A percentile compares a stretch with the other conserved stretches of the same genome.
Evolutionary conservation across 2,888 invertebrate species (phyloP).

Genomic region (Agrilus cyanescens): DNA sequence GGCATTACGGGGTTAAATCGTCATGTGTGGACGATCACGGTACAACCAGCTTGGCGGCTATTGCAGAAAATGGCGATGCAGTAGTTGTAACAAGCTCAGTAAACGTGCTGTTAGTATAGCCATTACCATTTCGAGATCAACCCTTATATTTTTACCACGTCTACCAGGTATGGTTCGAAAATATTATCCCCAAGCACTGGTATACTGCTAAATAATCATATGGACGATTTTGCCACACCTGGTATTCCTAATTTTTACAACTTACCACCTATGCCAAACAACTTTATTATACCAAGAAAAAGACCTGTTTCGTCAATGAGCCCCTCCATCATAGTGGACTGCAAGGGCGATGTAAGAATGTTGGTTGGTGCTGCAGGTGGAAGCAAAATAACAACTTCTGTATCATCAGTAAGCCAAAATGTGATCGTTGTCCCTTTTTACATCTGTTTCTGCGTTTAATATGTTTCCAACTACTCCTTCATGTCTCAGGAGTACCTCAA

Average conservation of each 20-base stretch:
- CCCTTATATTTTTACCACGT: too few species aligned
- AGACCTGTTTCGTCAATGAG: conserved; percentile 86
- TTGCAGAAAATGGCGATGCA: conserved; percentile 80
- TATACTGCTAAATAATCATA: conserved; percentile 74
- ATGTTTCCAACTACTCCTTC: too few species aligned
- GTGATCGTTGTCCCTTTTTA: too few species aligned
- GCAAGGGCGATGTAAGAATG: conserved; percentile 47
- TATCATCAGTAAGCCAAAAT: conserved; percentile 51
- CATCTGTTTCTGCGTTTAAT: too few species aligned
- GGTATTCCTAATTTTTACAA: conserved; percentile 52
- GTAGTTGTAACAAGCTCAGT: conserved; percentile 83
- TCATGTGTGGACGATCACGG: conserved; percentile 62
- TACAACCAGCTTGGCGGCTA: conserved; percentile 78
- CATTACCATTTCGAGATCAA: neutral
- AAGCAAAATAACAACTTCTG: conserved; percentile 75
- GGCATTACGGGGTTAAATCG: conserved; percentile 61
- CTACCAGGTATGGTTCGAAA: conserved; percentile 66
- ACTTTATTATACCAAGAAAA: conserved; percentile 71
- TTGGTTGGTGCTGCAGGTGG: conserved; percentile 82
- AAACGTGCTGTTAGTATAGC: conserved; percentile 62
- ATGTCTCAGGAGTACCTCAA: too few species aligned
- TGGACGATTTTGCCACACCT: conserved; percentile 81
- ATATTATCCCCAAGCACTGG: conserved; percentile 64
- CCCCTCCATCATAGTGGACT: conserved; percentile 64
- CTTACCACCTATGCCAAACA: conserved; percentile 70